Conservation (phyloP, 2,797 vertebrate genomes). For the Anisognathus igniventris region DNA sequence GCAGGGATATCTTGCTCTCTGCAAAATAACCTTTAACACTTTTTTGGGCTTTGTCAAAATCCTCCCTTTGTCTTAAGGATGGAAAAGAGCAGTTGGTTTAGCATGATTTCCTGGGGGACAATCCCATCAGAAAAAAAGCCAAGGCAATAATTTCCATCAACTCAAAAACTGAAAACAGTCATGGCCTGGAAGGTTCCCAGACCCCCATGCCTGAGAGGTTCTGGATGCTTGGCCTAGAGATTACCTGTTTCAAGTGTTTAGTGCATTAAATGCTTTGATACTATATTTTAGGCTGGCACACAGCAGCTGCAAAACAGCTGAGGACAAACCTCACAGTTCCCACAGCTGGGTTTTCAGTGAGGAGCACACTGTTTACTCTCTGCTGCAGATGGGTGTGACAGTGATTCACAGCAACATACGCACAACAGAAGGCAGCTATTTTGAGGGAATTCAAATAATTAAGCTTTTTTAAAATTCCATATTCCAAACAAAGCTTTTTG, state of each 20-base stretch:
- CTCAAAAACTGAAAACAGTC: not conserved
- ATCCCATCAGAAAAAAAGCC: not conserved
- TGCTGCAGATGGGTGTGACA: not conserved
- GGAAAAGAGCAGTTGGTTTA: not conserved
- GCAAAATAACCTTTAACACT: not conserved
- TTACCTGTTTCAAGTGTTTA: not conserved
- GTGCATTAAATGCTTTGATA: not conserved
- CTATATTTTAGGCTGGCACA: not conserved
- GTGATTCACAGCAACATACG: not conserved
- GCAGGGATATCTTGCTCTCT: not conserved
- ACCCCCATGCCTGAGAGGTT: not conserved
- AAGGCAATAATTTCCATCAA: not conserved
- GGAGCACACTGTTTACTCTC: not conserved
- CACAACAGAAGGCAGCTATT: not conserved
- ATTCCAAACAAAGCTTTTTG: not conserved
- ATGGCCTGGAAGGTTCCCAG: not conserved
- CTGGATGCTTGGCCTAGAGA: not conserved
- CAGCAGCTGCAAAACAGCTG: not conserved
- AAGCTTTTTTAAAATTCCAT: not conserved
- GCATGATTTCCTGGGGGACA: not conserved
- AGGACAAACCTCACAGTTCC: not conserved
- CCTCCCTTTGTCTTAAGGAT: not conserved
- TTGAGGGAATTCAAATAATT: not conserved
- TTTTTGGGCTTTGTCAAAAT: not conserved
- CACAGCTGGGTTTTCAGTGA: not conserved